phyloP scores from a whole-genome alignment of 2,113 vertebrate species.

The Entelurus aequoreus region DNA sequence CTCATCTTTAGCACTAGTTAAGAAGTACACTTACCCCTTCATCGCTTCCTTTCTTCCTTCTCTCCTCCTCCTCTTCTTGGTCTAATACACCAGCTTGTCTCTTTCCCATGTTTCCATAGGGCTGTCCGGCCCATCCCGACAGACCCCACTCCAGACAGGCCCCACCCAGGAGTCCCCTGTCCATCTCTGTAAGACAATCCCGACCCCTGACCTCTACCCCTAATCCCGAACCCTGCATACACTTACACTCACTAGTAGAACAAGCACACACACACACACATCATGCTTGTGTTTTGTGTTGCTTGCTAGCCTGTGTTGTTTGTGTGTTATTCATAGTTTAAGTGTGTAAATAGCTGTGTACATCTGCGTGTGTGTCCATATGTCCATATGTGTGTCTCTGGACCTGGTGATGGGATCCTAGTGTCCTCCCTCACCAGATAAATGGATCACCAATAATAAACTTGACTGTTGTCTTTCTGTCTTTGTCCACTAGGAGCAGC shows the following conservation, averaged over 20 bases:
- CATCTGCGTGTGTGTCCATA: conserved; percentile 5
- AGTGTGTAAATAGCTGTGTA: background rate
- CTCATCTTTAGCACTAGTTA: background rate
- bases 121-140: conserved; percentile 71
- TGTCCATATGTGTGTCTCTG: conserved; percentile 15
- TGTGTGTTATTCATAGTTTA: background rate
- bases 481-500: conserved; percentile 77
- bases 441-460: background rate
- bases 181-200: conserved; percentile 73
- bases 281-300: conserved; percentile 33
- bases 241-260: conserved; percentile 6
- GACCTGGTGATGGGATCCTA: background rate
- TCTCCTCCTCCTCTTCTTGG: conserved; percentile 21
- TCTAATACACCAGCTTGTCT: conserved; percentile 62
- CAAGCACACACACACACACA: conserved; percentile 9
- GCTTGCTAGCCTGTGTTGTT: conserved; percentile 14
- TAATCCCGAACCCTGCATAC: background rate
- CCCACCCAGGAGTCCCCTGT: conserved; percentile 73
- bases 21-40: background rate
- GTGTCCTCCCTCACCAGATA: background rate
- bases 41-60: conserved; percentile 1
- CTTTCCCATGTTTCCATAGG: conserved; percentile 69
- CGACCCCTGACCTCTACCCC: conserved; percentile 29
- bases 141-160: conserved; percentile 73
- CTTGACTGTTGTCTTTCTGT: conserved; percentile 1